A percentile compares a stretch with the other conserved stretches of the same genome.
These are phyloP conservation scores for Trididemnum clinides DNA, from an alignment of 23 tunicate species.

Conservation along the genomic window DNA sequence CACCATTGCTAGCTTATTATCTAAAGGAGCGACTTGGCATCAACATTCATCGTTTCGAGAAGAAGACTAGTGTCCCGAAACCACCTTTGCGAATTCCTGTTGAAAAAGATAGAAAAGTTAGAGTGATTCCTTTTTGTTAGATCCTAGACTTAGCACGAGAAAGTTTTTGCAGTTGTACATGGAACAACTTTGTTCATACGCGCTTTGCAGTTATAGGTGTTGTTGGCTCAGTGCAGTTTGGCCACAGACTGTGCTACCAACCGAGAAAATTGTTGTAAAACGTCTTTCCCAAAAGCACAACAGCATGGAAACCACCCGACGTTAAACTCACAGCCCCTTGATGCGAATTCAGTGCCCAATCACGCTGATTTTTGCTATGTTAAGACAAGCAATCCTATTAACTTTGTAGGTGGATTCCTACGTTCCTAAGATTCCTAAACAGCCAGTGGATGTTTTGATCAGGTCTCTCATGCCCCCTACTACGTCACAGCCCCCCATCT, in stretches of 20 bases:
- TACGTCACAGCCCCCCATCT: neutral
- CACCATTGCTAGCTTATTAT: constrained; percentile 80
- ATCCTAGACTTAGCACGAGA: neutral
- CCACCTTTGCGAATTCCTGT: constrained; percentile 56
- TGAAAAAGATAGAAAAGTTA: constrained; percentile 65
- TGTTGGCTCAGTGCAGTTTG: too few species aligned
- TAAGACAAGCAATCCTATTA: too few species aligned
- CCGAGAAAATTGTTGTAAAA: too few species aligned
- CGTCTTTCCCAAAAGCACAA: too few species aligned
- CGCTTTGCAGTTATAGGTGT: too few species aligned
- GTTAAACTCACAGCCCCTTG: too few species aligned
- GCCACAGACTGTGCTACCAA: too few species aligned
- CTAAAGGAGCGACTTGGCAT: constrained; percentile 67
- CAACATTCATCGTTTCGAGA: constrained; percentile 58
- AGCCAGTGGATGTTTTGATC: constrained; percentile 84
- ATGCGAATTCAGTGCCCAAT: too few species aligned
- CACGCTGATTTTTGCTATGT: too few species aligned
- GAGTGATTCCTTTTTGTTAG: neutral
- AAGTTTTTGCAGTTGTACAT: neutral
- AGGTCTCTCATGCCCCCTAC: constrained; percentile 59
- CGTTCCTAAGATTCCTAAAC: constrained; percentile 91
- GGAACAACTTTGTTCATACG: too few species aligned
- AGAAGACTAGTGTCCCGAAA: constrained; percentile 52
- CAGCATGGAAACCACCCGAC: too few species aligned
- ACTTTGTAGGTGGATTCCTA: constrained; percentile 33